Base-by-base conservation (phyloP, 1,140 invertebrate species). In the Caenorhabditis briggsae region DNA sequence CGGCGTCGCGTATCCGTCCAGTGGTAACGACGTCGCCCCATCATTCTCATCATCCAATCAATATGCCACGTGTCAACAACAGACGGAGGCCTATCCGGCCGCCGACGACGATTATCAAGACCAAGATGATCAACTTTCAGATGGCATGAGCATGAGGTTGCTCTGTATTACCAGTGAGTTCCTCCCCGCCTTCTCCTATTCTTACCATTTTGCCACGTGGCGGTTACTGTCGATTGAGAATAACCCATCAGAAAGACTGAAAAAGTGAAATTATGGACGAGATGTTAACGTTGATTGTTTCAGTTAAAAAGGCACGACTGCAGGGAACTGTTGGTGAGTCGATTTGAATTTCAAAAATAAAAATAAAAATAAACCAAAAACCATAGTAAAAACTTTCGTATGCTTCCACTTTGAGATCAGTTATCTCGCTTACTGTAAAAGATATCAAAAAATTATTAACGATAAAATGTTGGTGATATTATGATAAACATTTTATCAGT, bases 291-390 rank as follows among this genome's bases (percentile, higher is more conserved):
- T 59, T 88, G 41, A 84, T 88, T 56, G 78, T 89, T 89, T 89
- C 88, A 89, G 88, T 89, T 82, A 89, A 89, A 65, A 89, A 89
- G 58, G 88, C 88, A 25, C 88, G 88, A 83, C 88, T 89, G 12
- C 88, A 87, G 46, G 88, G 88, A 56, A 53, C 56, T 59, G 82
- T 87, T 56, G 88, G 88, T 87, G 84, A 89, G 88, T 88, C 25
- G 23, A 46, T 84, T 64, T 48, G 9, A 3, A 65, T 64, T 59
- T 64, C 11, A 53, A 25, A 41, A 18, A 2, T 56, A 56, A 18
- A 23, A n/a, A n/a, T n/a, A n/a, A n/a, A 55, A 41, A 56, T 7
- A 55, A 33, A 33, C 33, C 33, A 33, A 33, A 33, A 33, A 33
- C 3, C 33, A 33, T 33, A 33, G 1, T 33, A 33, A 33, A 33